Percentiles rank a stretch among this genome's conserved stretches.
Conservation (phyloP, 1,140 invertebrate genomes). For the Callitettix versicolor region DNA sequence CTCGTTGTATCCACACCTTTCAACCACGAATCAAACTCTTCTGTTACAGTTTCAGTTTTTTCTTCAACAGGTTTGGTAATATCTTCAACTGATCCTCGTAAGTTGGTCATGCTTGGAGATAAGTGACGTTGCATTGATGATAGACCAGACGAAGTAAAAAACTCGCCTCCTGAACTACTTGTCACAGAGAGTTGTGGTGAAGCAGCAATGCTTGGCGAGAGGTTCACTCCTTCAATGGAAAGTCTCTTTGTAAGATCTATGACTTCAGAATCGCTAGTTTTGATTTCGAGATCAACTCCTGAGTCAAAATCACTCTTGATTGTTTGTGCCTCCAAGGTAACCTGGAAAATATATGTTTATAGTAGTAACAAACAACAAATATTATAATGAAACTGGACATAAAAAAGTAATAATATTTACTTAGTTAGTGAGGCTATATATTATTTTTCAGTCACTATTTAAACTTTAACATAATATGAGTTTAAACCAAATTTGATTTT, state of each 20-base stretch:
- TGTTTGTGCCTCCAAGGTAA: constrained; percentile 9
- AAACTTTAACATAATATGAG: too few relatives aligned
- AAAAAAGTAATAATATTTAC: too few relatives aligned
- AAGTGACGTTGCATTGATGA: constrained; percentile 7
- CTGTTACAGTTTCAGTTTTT: constrained; percentile 3
- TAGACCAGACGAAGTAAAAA: constrained; percentile 15
- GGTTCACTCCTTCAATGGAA: not conserved
- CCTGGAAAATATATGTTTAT: not conserved
- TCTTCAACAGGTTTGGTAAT: constrained; percentile 9
- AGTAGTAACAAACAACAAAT: too few relatives aligned
- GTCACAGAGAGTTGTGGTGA: constrained; percentile 26
- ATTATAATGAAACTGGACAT: too few relatives aligned
- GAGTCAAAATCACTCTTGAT: constrained; percentile 26
- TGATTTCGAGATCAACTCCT: constrained; percentile 23
- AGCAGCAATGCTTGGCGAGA: constrained; percentile 12
- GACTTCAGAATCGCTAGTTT: constrained; percentile 12
- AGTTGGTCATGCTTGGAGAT: constrained; percentile 42
- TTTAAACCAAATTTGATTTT: too few relatives aligned
- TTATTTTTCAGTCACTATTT: too few relatives aligned
- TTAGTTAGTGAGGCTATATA: too few relatives aligned
- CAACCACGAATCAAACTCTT: constrained; percentile 42
- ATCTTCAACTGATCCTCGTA: constrained; percentile 31
- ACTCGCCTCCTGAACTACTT: constrained; percentile 23
- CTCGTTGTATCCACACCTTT: constrained; percentile 44
- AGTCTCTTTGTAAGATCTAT: constrained; percentile 7